A percentile compares a stretch with the other conserved stretches of the same genome.
Evolutionary conservation across 2,113 vertebrate genomes (phyloP).

Genomic region (Dendrocopos noguchii): DNA sequence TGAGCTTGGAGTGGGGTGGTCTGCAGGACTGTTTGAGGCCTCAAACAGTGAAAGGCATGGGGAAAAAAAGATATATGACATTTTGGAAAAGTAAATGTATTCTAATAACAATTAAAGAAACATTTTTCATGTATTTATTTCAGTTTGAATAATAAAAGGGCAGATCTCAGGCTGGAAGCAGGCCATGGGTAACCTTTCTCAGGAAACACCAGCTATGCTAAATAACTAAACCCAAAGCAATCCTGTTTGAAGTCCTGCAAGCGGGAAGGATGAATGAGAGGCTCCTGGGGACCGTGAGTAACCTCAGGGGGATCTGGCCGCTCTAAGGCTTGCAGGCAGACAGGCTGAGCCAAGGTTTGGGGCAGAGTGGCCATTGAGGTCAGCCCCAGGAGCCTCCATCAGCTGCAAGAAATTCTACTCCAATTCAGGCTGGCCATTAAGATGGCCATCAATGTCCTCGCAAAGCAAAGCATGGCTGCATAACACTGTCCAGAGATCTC

Average conservation of each 20-base stretch:
- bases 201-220: neutral
- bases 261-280: accelerated
- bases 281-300: neutral
- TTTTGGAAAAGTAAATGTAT: neutral
- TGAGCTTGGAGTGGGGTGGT: neutral
- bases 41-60: neutral
- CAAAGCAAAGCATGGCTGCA: neutral
- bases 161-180: neutral
- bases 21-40: neutral
- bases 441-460: accelerated
- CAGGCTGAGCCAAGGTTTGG: neutral
- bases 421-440: neutral
- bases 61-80: neutral
- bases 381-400: neutral
- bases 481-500: neutral
- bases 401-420: neutral
- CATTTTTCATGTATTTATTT: neutral
- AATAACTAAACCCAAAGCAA: neutral
- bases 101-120: neutral
- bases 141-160: neutral
- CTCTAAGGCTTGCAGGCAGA: neutral
- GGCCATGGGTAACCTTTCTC: neutral
- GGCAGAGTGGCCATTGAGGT: neutral
- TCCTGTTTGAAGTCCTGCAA: neutral
- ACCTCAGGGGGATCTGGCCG: neutral